phyloP scores from a whole-genome alignment of 2,113 vertebrate genomes.

The Chamaea fasciata region DNA sequence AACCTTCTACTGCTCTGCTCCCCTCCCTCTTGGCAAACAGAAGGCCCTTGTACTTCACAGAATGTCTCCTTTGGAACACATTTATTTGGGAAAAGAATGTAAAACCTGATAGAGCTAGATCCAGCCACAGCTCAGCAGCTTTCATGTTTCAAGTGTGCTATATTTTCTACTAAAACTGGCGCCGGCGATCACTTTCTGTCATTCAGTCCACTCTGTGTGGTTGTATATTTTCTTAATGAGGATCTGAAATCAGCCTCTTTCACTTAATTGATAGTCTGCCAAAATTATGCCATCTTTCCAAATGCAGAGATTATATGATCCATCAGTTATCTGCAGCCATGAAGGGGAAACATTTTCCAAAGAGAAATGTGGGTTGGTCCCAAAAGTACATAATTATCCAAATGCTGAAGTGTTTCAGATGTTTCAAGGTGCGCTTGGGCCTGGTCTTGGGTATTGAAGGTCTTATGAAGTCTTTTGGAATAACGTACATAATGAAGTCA shows the following conservation, averaged over 20 bases:
- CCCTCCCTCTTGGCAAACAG: background rate
- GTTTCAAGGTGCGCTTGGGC: conserved; percentile 59
- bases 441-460: conserved; percentile 17
- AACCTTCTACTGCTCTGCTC: background rate
- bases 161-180: conserved; percentile 41
- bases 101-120: background rate
- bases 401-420: conserved; percentile 59
- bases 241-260: conserved; percentile 48
- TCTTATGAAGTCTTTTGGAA: conserved; percentile 17
- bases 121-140: conserved; percentile 22
- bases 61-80: background rate
- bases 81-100: background rate
- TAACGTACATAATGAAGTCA: background rate
- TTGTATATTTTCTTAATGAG: conserved; percentile 55
- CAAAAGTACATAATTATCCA: conserved; percentile 43
- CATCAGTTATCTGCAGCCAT: conserved; percentile 58
- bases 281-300: conserved; percentile 62
- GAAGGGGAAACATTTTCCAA: conserved; percentile 21
- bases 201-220: background rate
- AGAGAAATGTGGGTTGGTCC: conserved; percentile 54
- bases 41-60: background rate
- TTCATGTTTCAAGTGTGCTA: conserved; percentile 20
- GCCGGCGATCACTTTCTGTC: conserved; percentile 32
- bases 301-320: conserved; percentile 57
- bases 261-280: conserved; percentile 50